Conservation (phyloP, 2,797 vertebrate species). For the Artibeus jamaicensis region DNA sequence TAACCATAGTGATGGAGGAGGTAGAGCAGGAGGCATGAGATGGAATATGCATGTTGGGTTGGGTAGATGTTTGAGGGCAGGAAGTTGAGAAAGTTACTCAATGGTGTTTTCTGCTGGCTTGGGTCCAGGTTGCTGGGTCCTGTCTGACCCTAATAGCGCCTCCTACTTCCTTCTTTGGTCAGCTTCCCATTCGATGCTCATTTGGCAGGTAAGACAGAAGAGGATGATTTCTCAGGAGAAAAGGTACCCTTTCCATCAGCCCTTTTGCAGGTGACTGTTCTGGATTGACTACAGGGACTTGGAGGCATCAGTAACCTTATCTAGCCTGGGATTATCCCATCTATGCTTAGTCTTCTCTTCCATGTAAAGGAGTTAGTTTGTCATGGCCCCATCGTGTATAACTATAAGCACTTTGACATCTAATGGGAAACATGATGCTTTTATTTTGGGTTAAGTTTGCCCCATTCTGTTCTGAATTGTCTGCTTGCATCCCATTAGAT, state of each 20-base stretch:
- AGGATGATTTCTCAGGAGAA: background rate
- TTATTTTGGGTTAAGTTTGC: background rate
- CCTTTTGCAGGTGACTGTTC: background rate
- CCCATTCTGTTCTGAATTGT: background rate
- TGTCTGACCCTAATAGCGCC: conserved; percentile 24
- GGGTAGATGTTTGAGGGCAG: conserved; percentile 37
- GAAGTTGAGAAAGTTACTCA: conserved; percentile 62
- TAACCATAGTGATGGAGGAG: background rate
- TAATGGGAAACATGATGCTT: background rate
- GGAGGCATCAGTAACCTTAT: background rate
- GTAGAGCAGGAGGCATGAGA: background rate
- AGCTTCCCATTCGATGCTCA: background rate
- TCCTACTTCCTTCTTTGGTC: conserved; percentile 45
- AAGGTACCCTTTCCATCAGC: background rate
- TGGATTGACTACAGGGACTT: background rate
- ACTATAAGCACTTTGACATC: background rate
- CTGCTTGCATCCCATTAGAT: background rate
- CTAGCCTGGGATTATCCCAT: background rate
- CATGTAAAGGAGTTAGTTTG: background rate
- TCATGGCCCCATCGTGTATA: background rate
- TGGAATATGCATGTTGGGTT: background rate
- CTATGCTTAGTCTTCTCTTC: background rate
- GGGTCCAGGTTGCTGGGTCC: conserved; percentile 36
- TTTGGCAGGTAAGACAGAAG: background rate
- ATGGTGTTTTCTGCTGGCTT: conserved; percentile 58